A percentile compares a stretch with the other conserved stretches of the same genome.
Evolutionary conservation across 1,140 invertebrate genomes (phyloP).

Genomic region (Apolygus lucorum): DNA sequence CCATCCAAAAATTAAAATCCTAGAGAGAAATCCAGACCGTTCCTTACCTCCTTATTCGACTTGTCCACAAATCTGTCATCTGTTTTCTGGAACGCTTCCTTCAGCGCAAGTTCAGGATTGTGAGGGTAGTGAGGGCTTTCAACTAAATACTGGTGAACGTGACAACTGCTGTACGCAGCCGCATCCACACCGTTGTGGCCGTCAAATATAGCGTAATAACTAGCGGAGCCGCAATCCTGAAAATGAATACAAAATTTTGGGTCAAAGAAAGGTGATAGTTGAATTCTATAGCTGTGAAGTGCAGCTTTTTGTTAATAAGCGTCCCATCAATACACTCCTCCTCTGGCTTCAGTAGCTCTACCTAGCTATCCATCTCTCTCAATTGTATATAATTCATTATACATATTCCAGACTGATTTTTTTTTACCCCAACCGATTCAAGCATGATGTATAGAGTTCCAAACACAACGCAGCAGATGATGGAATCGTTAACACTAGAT

Average conservation of each 20-base stretch:
- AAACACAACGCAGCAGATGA: too few species aligned
- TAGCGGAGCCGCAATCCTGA: constrained; percentile 49
- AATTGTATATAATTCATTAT: too few species aligned
- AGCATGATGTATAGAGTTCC: too few species aligned
- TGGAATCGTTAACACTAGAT: too few species aligned
- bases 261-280: constrained; percentile 4
- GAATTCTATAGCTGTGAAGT: too few species aligned
- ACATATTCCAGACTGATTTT: too few species aligned
- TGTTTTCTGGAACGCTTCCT: constrained; percentile 72
- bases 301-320: constrained; percentile 6
- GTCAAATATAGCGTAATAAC: constrained; percentile 91
- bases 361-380: too few species aligned
- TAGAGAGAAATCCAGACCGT: too few species aligned
- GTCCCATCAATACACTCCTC: background rate
- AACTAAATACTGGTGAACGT: constrained; percentile 77
- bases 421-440: too few species aligned
- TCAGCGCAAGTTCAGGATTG: constrained; percentile 60
- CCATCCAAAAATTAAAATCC: too few species aligned
- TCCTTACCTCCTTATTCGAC: constrained; percentile 56
- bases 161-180: constrained; percentile 74
- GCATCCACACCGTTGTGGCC: constrained; percentile 90
- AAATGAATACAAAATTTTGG: constrained; percentile 18
- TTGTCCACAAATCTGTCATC: constrained; percentile 72
- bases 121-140: constrained; percentile 58
- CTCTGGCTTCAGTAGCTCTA: too few species aligned